Conservation (phyloP, 1,140 invertebrate genomes). For the Pachypeltis micranthus region DNA sequence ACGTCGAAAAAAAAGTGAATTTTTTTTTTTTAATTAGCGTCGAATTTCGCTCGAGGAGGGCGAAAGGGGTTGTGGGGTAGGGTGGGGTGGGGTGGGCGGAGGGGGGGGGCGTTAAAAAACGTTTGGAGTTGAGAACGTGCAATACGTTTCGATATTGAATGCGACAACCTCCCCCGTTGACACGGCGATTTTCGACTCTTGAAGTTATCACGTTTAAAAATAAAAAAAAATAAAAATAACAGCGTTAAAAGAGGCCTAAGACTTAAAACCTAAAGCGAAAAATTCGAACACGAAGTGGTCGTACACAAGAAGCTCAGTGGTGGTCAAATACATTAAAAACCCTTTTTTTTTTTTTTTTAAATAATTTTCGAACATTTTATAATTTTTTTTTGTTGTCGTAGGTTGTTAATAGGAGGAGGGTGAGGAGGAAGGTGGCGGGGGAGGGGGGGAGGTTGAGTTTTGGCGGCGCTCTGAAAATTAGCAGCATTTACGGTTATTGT, state of each 20-base stretch:
- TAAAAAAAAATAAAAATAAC: not conserved
- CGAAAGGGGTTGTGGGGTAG: no score
- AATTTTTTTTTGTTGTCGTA: not conserved
- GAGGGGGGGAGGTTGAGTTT: not conserved
- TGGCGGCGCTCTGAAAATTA: conserved; percentile 20
- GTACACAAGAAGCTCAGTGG: not conserved
- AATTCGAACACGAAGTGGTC: not conserved
- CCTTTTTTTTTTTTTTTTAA: not conserved
- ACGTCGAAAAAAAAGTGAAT: not conserved
- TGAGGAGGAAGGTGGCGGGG: no score
- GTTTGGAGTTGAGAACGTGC: not conserved
- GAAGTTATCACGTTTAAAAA: not conserved
- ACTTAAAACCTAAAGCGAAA: no score
- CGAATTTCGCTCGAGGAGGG: no score
- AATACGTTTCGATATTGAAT: not conserved
- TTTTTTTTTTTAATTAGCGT: no score
- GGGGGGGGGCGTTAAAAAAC: no score
- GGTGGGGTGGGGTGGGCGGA: no score
- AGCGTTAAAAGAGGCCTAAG: no score
- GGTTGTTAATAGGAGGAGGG: no score
- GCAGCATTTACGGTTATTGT: conserved; percentile 62
- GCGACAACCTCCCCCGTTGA: no score
- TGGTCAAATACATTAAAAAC: not conserved
- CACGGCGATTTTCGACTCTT: no score
- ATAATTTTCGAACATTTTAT: not conserved